Percentiles rank a stretch among this genome's conserved stretches.
Conservation (phyloP, 1,140 invertebrate species). For the Papilio polyxenes region DNA sequence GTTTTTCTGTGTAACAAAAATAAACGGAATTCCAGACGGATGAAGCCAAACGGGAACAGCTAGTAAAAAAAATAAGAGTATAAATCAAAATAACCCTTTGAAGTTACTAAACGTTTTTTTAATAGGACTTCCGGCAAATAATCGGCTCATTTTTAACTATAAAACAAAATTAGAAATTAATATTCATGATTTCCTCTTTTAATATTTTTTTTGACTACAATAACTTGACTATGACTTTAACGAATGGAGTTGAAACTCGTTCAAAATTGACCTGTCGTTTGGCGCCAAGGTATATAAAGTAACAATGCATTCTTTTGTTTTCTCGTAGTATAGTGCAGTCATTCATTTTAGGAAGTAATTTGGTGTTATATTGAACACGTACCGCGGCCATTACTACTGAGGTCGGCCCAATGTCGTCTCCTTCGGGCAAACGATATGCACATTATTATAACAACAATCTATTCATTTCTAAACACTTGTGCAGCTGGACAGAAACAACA, state of each 20-base stretch:
- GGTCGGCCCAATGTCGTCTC: constrained; percentile 65
- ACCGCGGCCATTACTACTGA: constrained; percentile 60
- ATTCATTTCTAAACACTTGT: background rate
- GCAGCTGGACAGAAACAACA: background rate
- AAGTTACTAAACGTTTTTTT: background rate
- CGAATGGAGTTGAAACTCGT: constrained; percentile 5
- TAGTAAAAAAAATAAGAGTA: background rate
- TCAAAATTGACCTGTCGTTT: constrained; percentile 21
- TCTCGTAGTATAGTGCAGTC: constrained; percentile 37
- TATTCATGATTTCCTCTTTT: background rate
- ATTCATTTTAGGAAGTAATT: constrained; percentile 72
- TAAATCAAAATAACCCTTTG: background rate
- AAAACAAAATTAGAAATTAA: background rate
- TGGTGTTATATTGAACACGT: constrained; percentile 69
- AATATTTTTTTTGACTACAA: background rate
- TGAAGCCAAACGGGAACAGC: too few relatives aligned
- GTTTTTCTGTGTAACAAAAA: too few relatives aligned
- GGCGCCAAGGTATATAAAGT: constrained; percentile 17
- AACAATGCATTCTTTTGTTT: constrained; percentile 37
- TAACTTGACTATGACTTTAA: too few relatives aligned
- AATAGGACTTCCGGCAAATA: constrained; percentile 5
- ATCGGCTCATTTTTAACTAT: background rate
- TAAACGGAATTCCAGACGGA: too few relatives aligned
- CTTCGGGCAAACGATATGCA: constrained; percentile 19
- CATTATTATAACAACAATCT: constrained; percentile 18